phyloP scores from a whole-genome alignment of 2,797 vertebrate genomes.

The Tenualosa ilisha region DNA sequence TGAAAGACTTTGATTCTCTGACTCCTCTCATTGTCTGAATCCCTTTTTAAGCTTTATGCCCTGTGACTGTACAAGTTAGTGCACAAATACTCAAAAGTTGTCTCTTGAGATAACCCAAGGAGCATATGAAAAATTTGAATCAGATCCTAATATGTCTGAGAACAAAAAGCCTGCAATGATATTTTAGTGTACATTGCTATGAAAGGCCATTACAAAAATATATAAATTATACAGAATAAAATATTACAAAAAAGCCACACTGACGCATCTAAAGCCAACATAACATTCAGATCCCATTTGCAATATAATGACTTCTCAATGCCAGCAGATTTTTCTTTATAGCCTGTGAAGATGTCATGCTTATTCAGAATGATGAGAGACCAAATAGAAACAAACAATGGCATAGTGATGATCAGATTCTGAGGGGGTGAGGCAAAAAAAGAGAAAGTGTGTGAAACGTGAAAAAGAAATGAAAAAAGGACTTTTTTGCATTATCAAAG shows the following conservation, averaged over 20 bases:
- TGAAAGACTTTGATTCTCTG: not conserved
- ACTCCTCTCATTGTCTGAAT: not conserved
- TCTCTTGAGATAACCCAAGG: conserved; percentile 26
- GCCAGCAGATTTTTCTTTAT: conserved; percentile 40
- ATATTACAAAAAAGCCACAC: not conserved
- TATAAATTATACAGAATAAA: not conserved
- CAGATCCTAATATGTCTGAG: conserved; percentile 34
- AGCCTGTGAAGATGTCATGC: conserved; percentile 38
- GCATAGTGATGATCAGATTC: conserved; percentile 37
- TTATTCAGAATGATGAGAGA: conserved; percentile 41
- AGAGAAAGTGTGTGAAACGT: conserved; percentile 9
- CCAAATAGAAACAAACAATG: conserved; percentile 16
- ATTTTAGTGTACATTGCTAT: conserved; percentile 33
- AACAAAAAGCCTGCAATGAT: conserved; percentile 31
- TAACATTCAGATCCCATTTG: conserved; percentile 43
- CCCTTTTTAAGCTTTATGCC: not conserved
- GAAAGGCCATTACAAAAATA: conserved; percentile 30
- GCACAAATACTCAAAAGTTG: not conserved
- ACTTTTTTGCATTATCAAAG: conserved; percentile 59
- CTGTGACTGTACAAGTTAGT: not conserved
- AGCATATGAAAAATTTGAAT: conserved; percentile 35
- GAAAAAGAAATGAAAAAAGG: conserved; percentile 37
- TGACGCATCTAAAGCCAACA: conserved; percentile 35
- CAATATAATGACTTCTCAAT: conserved; percentile 44
- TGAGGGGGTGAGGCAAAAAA: conserved; percentile 31